Conservation (phyloP, 1,140 invertebrate species). For the Thalassaphorura encarpata region DNA sequence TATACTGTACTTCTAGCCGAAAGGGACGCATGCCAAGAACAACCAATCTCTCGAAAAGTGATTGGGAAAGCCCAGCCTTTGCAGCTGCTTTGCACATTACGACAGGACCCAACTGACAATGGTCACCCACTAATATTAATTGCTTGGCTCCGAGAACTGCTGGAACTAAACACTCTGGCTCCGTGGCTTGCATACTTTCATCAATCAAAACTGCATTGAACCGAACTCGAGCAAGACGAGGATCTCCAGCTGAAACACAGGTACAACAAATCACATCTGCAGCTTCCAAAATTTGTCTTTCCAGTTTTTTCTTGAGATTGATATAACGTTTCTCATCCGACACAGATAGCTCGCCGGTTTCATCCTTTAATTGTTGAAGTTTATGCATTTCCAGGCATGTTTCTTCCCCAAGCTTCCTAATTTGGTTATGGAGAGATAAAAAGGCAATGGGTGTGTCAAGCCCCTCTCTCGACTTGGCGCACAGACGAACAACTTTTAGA, state of each 20-base stretch:
- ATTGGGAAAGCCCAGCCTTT: conserved; percentile 90
- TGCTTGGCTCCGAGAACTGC: conserved; percentile 93
- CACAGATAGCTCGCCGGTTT: conserved; percentile 87
- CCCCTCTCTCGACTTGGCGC: conserved; percentile 95
- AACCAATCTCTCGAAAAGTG: conserved; percentile 93
- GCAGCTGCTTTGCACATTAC: conserved; percentile 99
- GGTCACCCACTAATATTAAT: conserved; percentile 94
- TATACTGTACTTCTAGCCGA: conserved; percentile 93
- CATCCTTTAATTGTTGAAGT: conserved; percentile 92
- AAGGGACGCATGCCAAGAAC: conserved; percentile 92
- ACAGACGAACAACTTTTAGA: conserved; percentile 90
- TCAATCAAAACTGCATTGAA: conserved; percentile 98
- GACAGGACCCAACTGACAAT: conserved; percentile 96
- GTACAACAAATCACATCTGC: conserved; percentile 99
- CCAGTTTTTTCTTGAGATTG: conserved; percentile 79
- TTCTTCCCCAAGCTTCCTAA: conserved; percentile 75
- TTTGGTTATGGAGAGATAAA: conserved; percentile 93
- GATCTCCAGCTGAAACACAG: conserved; percentile 96
- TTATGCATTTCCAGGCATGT: conserved; percentile 78
- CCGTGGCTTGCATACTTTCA: conserved; percentile 83
- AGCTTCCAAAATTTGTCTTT: conserved; percentile 82
- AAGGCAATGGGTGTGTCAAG: conserved; percentile 98
- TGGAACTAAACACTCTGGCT: conserved; percentile 97
- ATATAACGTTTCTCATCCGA: conserved; percentile 92
- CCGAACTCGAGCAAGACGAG: conserved; percentile 75